These are phyloP conservation scores for Danio albolineatus DNA, from an alignment of 2,797 vertebrate genomes.

Conservation along the genomic window DNA sequence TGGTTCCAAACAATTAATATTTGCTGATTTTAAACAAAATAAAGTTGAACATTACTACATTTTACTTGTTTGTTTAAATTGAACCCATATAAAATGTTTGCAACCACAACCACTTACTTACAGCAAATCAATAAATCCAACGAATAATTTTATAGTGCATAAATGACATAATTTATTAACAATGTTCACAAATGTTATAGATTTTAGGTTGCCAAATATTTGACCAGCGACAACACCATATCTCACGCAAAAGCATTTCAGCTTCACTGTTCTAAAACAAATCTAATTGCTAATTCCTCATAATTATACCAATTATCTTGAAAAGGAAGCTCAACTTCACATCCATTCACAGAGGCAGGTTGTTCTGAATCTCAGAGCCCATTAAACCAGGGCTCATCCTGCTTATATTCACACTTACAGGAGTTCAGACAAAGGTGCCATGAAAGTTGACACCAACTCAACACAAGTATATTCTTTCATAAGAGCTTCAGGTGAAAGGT, in stretches of 20 bases:
- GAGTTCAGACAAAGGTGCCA: not conserved
- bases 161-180: too few species aligned
- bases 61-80: too few species aligned
- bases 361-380: not conserved
- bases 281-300: not conserved
- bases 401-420: constrained; percentile 7
- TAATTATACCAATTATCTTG: not conserved
- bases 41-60: too few species aligned
- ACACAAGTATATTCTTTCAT: constrained; percentile 20
- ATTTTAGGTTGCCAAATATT: too few species aligned
- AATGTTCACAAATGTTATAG: too few species aligned
- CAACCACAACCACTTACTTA: too few species aligned
- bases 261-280: not conserved
- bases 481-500: not conserved
- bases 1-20: too few species aligned
- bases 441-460: constrained; percentile 6
- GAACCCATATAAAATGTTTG: too few species aligned
- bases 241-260: not conserved
- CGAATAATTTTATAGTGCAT: too few species aligned
- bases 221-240: not conserved
- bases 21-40: too few species aligned
- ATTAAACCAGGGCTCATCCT: not conserved
- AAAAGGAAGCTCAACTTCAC: not conserved
- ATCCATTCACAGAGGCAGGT: not conserved
- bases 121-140: too few species aligned